A percentile compares a stretch with the other conserved stretches of the same genome.
These are phyloP conservation scores for Aquatica leii DNA, from an alignment of 2,888 invertebrate species.

Conservation along the genomic window DNA sequence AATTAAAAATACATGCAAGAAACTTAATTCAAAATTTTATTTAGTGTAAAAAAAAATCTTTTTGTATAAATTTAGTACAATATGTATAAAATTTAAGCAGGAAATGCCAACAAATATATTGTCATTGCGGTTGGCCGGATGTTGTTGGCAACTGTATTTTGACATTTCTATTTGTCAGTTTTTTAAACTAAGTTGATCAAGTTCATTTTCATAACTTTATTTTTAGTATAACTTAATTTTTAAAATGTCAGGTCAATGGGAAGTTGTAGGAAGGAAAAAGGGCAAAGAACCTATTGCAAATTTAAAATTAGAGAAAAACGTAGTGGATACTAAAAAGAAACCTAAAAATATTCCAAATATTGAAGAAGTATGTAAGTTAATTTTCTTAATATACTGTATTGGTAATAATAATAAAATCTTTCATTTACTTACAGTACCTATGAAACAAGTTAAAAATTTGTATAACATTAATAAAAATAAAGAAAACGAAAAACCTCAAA, in stretches of 20 bases:
- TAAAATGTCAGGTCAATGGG: constrained; percentile 70
- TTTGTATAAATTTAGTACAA: neutral
- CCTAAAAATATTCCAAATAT: constrained; percentile 70
- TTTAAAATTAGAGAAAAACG: constrained; percentile 61
- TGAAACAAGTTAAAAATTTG: constrained; percentile 73
- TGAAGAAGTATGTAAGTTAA: constrained; percentile 77
- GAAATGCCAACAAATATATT: constrained; percentile 8
- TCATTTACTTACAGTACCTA: constrained; percentile 66
- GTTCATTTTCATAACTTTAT: constrained; percentile 22
- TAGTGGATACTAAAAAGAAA: constrained; percentile 67
- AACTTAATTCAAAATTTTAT: too few species aligned
- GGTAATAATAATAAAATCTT: neutral
- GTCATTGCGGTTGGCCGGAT: constrained; percentile 20
- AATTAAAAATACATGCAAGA: too few species aligned
- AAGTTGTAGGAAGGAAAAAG: constrained; percentile 75
- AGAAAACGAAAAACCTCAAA: constrained; percentile 66
- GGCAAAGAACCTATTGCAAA: constrained; percentile 62
- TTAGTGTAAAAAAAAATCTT: too few species aligned
- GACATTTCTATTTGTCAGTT: constrained; percentile 29
- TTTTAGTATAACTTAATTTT: constrained; percentile 30
- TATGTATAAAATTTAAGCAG: constrained; percentile 5
- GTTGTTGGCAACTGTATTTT: constrained; percentile 18
- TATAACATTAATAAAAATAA: constrained; percentile 72
- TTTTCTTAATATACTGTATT: neutral
- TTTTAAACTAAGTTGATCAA: constrained; percentile 6